Evolutionary conservation across 64 coral and sea anemone species (phyloP).

Genomic region (Acropora tenuis): DNA sequence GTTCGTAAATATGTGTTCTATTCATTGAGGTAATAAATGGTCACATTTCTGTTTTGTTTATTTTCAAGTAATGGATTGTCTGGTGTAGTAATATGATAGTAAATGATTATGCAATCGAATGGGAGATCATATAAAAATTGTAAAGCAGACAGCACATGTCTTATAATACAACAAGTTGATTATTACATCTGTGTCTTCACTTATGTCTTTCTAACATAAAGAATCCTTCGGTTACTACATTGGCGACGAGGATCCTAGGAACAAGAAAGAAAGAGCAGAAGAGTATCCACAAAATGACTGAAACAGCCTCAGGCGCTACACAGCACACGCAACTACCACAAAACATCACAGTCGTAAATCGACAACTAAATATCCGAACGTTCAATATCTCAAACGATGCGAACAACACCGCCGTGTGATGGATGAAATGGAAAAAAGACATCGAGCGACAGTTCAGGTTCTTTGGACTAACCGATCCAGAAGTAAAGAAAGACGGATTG

Average conservation of each 20-base stretch:
- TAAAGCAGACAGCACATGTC: neutral
- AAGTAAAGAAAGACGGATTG: constrained; percentile 47
- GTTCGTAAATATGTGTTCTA: no score
- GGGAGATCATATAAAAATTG: no score
- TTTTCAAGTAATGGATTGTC: no score
- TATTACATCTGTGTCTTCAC: neutral
- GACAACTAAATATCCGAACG: constrained; percentile 55
- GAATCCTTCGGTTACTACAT: constrained; percentile 28
- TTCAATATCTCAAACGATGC: constrained; percentile 43
- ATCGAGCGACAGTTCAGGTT: constrained; percentile 66
- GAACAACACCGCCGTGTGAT: constrained; percentile 34
- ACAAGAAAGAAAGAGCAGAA: constrained; percentile 11
- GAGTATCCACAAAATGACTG: neutral
- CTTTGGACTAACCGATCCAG: constrained; percentile 56
- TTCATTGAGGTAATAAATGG: no score
- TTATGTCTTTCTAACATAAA: neutral
- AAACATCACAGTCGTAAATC: constrained; percentile 53
- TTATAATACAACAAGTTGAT: neutral
- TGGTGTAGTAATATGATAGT: neutral
- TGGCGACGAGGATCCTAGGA: constrained; percentile 53
- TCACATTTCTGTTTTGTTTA: no score
- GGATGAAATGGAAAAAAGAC: constrained; percentile 66
- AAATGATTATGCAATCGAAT: neutral
- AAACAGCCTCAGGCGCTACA: neutral
- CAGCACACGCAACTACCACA: neutral